These are phyloP conservation scores for Coptodon bakossiorum DNA, from an alignment of 2,113 vertebrate species.

Conservation along the genomic window DNA sequence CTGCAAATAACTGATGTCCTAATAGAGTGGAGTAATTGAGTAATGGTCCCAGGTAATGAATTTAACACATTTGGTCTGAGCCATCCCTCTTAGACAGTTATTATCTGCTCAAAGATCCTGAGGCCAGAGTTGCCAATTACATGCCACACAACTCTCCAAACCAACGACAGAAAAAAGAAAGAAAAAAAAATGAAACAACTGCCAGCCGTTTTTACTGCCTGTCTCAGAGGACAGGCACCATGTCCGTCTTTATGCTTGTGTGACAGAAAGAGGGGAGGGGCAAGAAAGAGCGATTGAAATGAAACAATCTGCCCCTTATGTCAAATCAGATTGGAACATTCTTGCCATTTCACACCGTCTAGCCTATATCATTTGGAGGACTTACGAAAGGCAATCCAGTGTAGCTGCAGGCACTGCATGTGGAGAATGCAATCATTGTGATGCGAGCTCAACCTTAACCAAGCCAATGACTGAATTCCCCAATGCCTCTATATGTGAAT, in stretches of 20 bases:
- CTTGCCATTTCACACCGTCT: slow-evolving; percentile 61
- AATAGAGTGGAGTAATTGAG: slow-evolving; percentile 49
- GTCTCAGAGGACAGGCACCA: slow-evolving; percentile 15
- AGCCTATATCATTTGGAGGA: slow-evolving; percentile 28
- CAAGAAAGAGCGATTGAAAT: slow-evolving; percentile 27
- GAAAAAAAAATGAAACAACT: background rate
- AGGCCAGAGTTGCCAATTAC: slow-evolving; percentile 52
- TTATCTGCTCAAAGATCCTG: slow-evolving; percentile 54
- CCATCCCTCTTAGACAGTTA: slow-evolving; percentile 25
- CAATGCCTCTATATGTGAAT: background rate
- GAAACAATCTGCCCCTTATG: slow-evolving; percentile 64
- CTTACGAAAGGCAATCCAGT: slow-evolving; percentile 49
- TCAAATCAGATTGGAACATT: slow-evolving; percentile 67
- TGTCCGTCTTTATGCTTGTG: background rate
- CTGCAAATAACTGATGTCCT: slow-evolving; percentile 24
- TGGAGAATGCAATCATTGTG: background rate
- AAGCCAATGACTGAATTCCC: slow-evolving; percentile 42
- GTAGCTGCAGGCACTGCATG: slow-evolving; percentile 42
- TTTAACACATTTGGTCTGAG: slow-evolving; percentile 47
- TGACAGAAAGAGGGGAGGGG: background rate
- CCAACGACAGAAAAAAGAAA: background rate
- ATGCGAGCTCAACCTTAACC: slow-evolving; percentile 27
- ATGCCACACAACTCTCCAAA: slow-evolving; percentile 36
- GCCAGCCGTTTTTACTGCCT: slow-evolving; percentile 22
- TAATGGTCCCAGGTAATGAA: slow-evolving; percentile 59